Evolutionary conservation across 2,113 vertebrate species (phyloP).

Genomic region (Gymnobelideus leadbeateri): DNA sequence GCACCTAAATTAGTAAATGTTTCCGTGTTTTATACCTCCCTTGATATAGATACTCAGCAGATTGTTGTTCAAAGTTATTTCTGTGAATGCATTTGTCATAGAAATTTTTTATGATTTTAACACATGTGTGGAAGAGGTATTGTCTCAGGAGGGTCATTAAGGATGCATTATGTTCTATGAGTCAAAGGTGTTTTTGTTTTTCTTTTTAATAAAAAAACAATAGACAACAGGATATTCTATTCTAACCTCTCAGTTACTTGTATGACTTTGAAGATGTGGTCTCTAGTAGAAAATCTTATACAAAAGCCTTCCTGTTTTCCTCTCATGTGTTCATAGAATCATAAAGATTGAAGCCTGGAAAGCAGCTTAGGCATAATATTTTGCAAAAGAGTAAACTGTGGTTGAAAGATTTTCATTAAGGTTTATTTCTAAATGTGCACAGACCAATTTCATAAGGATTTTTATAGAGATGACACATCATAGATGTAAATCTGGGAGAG

Average conservation of each 20-base stretch:
- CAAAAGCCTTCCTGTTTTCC: not conserved
- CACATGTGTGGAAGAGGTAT: not conserved
- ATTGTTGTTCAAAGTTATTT: not conserved
- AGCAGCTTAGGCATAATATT: not conserved
- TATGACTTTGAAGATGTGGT: not conserved
- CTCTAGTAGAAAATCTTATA: not conserved
- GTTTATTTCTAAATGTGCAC: not conserved
- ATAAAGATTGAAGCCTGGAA: not conserved
- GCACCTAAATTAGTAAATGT: not conserved
- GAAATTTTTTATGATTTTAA: not conserved
- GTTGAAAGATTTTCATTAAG: not conserved
- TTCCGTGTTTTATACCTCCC: not conserved
- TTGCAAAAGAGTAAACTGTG: not conserved
- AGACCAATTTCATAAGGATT: not conserved
- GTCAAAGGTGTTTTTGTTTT: conserved; percentile 5
- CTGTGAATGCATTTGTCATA: not conserved
- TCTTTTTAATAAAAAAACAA: not conserved
- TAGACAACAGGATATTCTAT: not conserved
- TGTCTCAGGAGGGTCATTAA: conserved; percentile 5
- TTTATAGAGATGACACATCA: not conserved
- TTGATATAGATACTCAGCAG: not conserved
- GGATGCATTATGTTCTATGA: not conserved
- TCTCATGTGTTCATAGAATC: not conserved
- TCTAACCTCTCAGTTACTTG: not conserved
- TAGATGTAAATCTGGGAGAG: not conserved